A percentile compares a stretch with the other conserved stretches of the same genome.
These are phyloP conservation scores for Pollenia amentaria DNA, from an alignment of 2,888 invertebrate genomes.

Conservation along the genomic window DNA sequence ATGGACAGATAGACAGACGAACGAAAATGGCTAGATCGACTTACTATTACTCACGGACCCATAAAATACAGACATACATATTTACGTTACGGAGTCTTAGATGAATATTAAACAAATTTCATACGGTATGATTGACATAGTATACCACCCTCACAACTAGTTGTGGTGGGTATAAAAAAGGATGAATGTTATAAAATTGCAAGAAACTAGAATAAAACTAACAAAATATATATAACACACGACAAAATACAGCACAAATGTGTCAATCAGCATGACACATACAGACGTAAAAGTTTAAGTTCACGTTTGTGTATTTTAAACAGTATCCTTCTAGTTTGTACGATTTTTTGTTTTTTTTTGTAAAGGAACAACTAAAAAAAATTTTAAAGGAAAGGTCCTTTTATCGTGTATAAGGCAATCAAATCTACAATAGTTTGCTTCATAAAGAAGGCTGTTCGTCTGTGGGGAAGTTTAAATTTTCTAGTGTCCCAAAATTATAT, in stretches of 20 bases:
- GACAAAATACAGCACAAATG: constrained; percentile 42
- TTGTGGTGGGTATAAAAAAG: neutral
- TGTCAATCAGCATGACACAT: constrained; percentile 49
- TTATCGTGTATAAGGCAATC: neutral
- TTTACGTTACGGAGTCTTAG: no score
- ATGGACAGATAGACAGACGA: no score
- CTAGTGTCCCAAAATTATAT: constrained; percentile 8
- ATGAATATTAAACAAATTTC: no score
- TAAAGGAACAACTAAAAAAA: neutral
- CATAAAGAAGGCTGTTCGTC: neutral
- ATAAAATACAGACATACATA: no score
- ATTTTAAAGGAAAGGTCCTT: neutral
- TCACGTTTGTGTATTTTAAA: constrained; percentile 26
- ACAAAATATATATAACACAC: constrained; percentile 1
- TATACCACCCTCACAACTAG: no score
- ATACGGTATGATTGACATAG: no score
- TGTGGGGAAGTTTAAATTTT: neutral
- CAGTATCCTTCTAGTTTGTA: constrained; percentile 31
- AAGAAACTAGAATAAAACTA: neutral
- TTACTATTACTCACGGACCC: no score
- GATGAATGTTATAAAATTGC: neutral
- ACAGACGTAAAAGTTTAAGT: neutral
- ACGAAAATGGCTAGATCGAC: no score
- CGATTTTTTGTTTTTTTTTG: neutral
- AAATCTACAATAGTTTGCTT: constrained; percentile 10